Base-by-base conservation (phyloP, 2,888 invertebrate genomes). In the Corythucha ciliata region DNA sequence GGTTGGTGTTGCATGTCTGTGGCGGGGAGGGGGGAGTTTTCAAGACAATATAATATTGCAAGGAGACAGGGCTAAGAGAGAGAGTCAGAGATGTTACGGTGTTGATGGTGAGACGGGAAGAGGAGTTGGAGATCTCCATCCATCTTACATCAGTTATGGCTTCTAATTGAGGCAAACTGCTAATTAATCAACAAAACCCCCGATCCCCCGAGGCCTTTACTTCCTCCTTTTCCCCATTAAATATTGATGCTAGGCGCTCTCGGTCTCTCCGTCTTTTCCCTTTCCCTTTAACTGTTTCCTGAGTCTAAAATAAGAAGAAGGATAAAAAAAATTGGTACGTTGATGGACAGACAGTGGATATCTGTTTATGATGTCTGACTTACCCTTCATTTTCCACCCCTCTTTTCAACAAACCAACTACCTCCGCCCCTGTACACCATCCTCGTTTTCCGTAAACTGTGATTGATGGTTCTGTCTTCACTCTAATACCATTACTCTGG, bases 81-180 rank as follows among this genome's bases (percentile, higher is more conserved):
- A n/a, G n/a, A n/a, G n/a, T n/a, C n/a, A n/a, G n/a, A n/a, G n/a
- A n/a, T n/a, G n/a, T n/a, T n/a, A n/a, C n/a, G n/a, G n/a, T n/a
- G n/a, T n/a, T n/a, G n/a, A n/a, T n/a, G n/a, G 33, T 14, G 18
- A 33, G 33, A 33, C 14, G 33, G 18, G 33, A 18, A 29, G 51
- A 37, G 45, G 41, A 36, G 45, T 39, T 41, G 44, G 37, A 51
- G 45, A 51, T 51, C 51, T 54, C 54, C 54, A 57, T 56, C 56
- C 56, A 53, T 56, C 56, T 56, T 56, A 56, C 56, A 56, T 56
- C 56, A 56, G 56, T 54, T 54, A 56, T 56, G 56, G 53, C 51
- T 53, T 56, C 56, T 56, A 56, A 56, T 56, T 56, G 56, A 52
- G 48, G 51, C 52, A 53, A 57, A 57, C 55, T 57, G 48, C 55